Evolutionary conservation across 2,797 vertebrate species (phyloP), one percentile per base, ranked within the genome.

Genomic region (Sebastes miniatus): DNA sequence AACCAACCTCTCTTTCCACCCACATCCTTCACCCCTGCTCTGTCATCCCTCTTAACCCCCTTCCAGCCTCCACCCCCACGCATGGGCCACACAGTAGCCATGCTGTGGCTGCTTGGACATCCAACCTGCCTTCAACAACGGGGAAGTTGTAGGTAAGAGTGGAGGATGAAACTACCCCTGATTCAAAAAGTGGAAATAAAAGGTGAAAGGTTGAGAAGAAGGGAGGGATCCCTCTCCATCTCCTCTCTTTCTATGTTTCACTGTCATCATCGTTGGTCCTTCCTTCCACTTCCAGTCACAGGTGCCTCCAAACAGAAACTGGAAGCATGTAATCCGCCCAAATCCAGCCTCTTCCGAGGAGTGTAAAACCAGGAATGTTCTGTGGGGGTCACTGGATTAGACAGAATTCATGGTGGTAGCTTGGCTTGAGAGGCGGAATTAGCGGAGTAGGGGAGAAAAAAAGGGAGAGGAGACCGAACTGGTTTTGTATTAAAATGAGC

Each of bases 401-500:
- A 92, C 89, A 91, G 91, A 93, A 94, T 95, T 95, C 93, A 92
- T 91, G 89, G 93, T 94, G 93, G 93, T 93, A 92, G 89, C 90
- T 94, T 92, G 94, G 91, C 93, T 96, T 95, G 94, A 94, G 95
- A 95, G 95, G 93, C 92, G 89, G 95, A 96, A 95, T 95, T 94
- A 96, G 95, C 93, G 78, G 88, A 93, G 93, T 88, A 83, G 77
- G 89, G 71, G 75, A 84, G 75, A 84, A 90, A 91, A 52, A 90
- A 89, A 93, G 90, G 89, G 87, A 93, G 91, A 92, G 89, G 90
- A 90, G 90, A 86, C 90, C 87, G 87, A 90, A 89, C 88, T 83
- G 92, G 90, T 90, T 93, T 93, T 95, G 91, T 95, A 96, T 97
- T 96, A 95, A 97, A 96, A 96, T 96, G 89, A 94, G 95, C 95